These are phyloP conservation scores for Patiria miniata DNA, from an alignment of 35 echinoderm and acorn worm species.

Conservation along the genomic window DNA sequence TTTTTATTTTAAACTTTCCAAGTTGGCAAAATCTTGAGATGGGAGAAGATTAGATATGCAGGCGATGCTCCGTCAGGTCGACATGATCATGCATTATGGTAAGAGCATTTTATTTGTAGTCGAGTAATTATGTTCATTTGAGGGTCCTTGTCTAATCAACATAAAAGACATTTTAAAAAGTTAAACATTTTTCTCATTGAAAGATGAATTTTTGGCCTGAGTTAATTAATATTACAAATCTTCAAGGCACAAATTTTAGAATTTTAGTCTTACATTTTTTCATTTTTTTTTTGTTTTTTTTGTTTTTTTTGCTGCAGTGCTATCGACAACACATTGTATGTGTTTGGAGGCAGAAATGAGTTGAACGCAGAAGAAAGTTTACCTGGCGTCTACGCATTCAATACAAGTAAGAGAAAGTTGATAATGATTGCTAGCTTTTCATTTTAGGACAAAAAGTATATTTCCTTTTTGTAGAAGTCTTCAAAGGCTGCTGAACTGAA, in stretches of 20 bases:
- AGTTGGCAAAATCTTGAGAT: slow-evolving; percentile 44
- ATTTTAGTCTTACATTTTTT: too few relatives aligned
- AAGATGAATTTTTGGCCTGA: too few relatives aligned
- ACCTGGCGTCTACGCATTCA: slow-evolving; percentile 33
- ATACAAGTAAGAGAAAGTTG: slow-evolving; percentile 20
- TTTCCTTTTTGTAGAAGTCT: not conserved
- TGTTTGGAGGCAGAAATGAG: slow-evolving; percentile 71
- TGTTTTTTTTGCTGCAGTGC: slow-evolving; percentile 33
- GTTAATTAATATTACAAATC: too few relatives aligned
- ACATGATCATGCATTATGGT: slow-evolving; percentile 48
- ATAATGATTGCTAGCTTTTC: too few relatives aligned
- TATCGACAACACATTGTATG: slow-evolving; percentile 36
- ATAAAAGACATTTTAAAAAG: too few relatives aligned
- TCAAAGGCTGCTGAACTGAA: not conserved
- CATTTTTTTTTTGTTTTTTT: not conserved
- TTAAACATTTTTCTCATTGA: too few relatives aligned
- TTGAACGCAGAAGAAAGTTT: slow-evolving; percentile 38
- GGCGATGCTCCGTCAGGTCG: slow-evolving; percentile 35
- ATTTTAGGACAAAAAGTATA: not conserved
- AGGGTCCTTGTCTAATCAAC: too few relatives aligned
- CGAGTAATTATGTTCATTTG: too few relatives aligned
- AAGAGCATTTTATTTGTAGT: not conserved
- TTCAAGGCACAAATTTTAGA: too few relatives aligned
- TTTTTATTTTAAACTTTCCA: not conserved
- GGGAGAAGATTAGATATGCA: slow-evolving; percentile 43